A percentile compares a stretch with the other conserved stretches of the same genome.
Evolutionary conservation across 2,113 vertebrate genomes (phyloP).

Genomic region (Archilochus colubris): DNA sequence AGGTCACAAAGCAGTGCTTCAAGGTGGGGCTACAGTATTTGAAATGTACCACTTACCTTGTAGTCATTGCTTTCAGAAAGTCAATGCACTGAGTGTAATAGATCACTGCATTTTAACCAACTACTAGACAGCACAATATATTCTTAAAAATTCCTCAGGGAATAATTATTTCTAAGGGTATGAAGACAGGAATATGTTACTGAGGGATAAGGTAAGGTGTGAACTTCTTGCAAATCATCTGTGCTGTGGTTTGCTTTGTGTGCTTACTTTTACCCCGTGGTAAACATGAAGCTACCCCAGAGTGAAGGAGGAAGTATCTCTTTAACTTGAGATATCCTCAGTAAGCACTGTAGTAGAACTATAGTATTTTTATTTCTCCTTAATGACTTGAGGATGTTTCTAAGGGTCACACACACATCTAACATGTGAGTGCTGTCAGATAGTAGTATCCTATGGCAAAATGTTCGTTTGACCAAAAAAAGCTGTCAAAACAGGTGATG

Average conservation of each 20-base stretch:
- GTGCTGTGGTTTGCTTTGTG: background rate
- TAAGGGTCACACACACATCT: background rate
- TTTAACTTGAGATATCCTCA: background rate
- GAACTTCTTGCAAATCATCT: background rate
- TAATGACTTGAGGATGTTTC: background rate
- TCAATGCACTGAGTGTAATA: background rate
- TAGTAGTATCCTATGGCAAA: background rate
- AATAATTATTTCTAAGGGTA: background rate
- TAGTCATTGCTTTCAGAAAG: background rate
- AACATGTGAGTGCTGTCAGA: background rate
- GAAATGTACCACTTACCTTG: background rate
- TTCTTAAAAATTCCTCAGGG: background rate
- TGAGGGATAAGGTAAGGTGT: slow-evolving; percentile 1
- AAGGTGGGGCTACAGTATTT: background rate
- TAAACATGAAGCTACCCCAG: background rate
- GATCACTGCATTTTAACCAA: background rate
- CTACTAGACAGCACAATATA: background rate
- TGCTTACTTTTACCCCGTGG: background rate
- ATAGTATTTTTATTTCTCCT: background rate
- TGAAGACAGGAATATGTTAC: background rate
- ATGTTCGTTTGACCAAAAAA: background rate
- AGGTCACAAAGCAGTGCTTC: background rate
- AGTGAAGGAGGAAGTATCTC: background rate
- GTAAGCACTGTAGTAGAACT: background rate
- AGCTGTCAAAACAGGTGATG: background rate